These are phyloP conservation scores for Epinotia bilunana DNA, from an alignment of 2,888 invertebrate species.

Conservation along the genomic window DNA sequence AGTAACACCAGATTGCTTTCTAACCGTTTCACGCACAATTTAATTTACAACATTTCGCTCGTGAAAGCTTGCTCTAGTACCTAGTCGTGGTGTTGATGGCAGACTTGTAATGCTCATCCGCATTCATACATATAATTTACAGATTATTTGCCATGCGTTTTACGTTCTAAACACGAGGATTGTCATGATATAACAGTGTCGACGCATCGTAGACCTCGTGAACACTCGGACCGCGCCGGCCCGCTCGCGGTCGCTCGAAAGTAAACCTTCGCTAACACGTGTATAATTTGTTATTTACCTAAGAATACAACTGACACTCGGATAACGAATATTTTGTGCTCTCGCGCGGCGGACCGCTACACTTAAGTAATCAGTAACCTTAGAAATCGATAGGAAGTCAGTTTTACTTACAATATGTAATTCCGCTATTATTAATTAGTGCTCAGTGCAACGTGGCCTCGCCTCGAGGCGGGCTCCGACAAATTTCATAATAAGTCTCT, in stretches of 20 bases:
- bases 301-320: conserved; percentile 73
- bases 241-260: conserved; percentile 38
- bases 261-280: conserved; percentile 59
- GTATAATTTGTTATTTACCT: conserved; percentile 73
- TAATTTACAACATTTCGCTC: conserved; percentile 22
- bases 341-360: conserved; percentile 51
- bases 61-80: neutral
- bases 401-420: conserved; percentile 76
- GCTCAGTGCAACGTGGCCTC: conserved; percentile 53
- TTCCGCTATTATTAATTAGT: conserved; percentile 78
- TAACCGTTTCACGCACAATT: conserved; percentile 14
- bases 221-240: conserved; percentile 34
- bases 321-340: conserved; percentile 68
- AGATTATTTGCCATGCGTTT: conserved; percentile 9
- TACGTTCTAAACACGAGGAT: conserved; percentile 5
- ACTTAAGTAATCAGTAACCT: conserved; percentile 62
- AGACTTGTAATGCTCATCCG: conserved; percentile 5
- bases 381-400: conserved; percentile 83
- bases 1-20: conserved; percentile 24
- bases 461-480: conserved; percentile 61
- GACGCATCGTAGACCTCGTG: conserved; percentile 37
- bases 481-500: conserved; percentile 76
- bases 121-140: conserved; percentile 21
- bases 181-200: neutral
- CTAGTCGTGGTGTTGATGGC: neutral